Base-by-base conservation (phyloP, 1,140 invertebrate genomes). In the Lerema accius region DNA sequence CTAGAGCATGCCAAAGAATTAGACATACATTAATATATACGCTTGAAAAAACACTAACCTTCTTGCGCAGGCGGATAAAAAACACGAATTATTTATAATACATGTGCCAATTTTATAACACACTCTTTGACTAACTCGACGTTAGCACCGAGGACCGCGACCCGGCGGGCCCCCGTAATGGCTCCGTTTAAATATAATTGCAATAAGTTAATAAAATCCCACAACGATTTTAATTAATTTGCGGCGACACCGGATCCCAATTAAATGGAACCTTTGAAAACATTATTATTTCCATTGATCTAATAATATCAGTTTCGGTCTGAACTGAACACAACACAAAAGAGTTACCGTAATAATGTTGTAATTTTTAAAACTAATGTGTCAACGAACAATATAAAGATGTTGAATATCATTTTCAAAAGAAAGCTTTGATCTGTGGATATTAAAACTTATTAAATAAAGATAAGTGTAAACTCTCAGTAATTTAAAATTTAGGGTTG, bases 141-240 rank as follows among this genome's bases (percentile, higher is more conserved):
- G 73, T 80, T 80, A 80, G 61, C 63, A 50, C 48, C 50, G 46
- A 19, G 55, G 49, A 50, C 63, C 42, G 32, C 28, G 53, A 26
- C 42, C 65, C 55, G 50, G 46, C 66, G 66, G 15, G 69, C 68
- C 69, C 65, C 66, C 50, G 69, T 85, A 85, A 84, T 82, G 73
- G 73, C 63, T 63, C 63, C 76, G 76, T 82, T 82, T 81, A 84
- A 87, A 87, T 84, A 80, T 89, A 87, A 87, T 87, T 80, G 82
- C 77, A 83, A 87, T 87, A 89, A 87, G 76, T 85, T 87, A 84
- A 85, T 86, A 86, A 82, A 87, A 86, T 80, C 72, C 73, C 73
- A 60, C 61, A 73, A 70, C 81, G 70, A 69, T 78, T 75, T 81
- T 84, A 86, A 86, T 87, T 86, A 87, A 89, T 89, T 85, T 82